Evolutionary conservation across 2,113 vertebrate species (phyloP).

Genomic region (Mungos mungo): DNA sequence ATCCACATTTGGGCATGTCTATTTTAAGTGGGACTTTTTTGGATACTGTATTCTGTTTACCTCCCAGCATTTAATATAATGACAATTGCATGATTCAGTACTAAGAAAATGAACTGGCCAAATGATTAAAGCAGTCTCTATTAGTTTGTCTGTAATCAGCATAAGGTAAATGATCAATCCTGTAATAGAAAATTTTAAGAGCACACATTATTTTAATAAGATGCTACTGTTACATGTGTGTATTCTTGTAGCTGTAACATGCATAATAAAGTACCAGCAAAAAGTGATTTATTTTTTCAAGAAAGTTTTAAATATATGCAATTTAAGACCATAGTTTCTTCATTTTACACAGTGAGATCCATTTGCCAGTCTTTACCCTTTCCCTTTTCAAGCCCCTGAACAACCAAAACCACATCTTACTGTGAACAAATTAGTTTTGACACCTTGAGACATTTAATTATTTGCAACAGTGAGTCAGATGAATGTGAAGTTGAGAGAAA

Average conservation of each 20-base stretch:
- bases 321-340: background rate
- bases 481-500: conserved; percentile 50
- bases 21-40: background rate
- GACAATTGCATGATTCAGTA: conserved; percentile 43
- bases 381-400: conserved; percentile 3
- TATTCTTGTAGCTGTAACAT: background rate
- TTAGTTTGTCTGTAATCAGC: background rate
- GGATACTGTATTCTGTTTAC: background rate
- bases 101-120: background rate
- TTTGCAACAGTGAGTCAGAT: conserved; percentile 56
- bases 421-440: conserved; percentile 64
- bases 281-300: background rate
- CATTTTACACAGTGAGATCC: background rate
- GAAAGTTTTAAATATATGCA: background rate
- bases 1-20: background rate
- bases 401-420: conserved; percentile 40
- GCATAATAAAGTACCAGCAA: background rate
- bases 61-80: background rate
- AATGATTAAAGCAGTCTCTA: background rate
- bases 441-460: conserved; percentile 62
- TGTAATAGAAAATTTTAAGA: background rate
- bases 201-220: background rate
- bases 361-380: conserved; percentile 17
- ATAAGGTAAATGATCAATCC: background rate
- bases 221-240: background rate